Conservation (phyloP, 1,140 invertebrate species). For the Neotoxoptera formosana region DNA sequence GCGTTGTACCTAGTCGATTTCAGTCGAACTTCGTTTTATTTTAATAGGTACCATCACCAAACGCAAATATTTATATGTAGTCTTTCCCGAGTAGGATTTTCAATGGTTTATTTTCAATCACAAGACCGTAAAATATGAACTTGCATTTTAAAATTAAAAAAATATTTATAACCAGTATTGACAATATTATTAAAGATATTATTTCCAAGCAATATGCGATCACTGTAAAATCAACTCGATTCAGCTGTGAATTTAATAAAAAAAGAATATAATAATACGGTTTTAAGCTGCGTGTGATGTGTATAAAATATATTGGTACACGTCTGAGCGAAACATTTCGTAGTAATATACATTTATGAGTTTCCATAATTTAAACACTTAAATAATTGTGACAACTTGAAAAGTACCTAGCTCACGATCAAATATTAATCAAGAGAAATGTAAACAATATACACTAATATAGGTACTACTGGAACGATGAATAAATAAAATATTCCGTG, state of each 20-base stretch:
- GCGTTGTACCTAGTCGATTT: background rate
- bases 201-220: background rate
- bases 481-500: background rate
- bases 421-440: slow-evolving; percentile 9
- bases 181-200: background rate
- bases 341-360: slow-evolving; percentile 12
- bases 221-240: background rate
- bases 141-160: background rate
- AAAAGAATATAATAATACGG: background rate
- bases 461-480: background rate
- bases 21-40: background rate
- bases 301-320: background rate
- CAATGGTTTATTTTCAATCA: background rate
- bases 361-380: background rate
- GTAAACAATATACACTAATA: background rate
- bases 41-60: too few relatives aligned
- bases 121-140: background rate
- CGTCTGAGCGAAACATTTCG: background rate
- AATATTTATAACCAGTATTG: background rate
- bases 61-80: background rate
- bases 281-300: background rate
- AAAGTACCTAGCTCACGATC: background rate
- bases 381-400: slow-evolving; percentile 24
- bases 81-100: background rate
- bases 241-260: background rate